Evolutionary conservation across 2,797 vertebrate genomes (phyloP), one percentile per base, ranked within the genome.

Genomic region (Leptoclinus maculatus): DNA sequence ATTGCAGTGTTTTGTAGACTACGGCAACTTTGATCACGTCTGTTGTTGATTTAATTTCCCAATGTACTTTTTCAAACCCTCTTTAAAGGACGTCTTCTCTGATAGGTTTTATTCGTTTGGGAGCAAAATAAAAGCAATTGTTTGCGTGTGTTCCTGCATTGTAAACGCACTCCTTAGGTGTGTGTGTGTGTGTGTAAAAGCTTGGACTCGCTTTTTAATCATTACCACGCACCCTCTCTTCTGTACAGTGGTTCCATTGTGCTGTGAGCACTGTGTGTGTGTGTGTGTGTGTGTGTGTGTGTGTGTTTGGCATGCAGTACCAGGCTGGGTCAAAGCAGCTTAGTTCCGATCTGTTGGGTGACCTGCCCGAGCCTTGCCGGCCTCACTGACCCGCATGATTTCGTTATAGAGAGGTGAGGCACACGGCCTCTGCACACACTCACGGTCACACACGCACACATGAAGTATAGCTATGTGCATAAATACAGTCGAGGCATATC

Each of bases 321-420:
- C 93, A 93, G 93, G 82, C 90, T 53, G 86, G 94, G 94, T 95
- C 95, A 95, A 92, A 95, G 93, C 89, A 93, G 94, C 93, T 96
- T 95, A 95, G 91, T 95, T 95, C 94, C 91, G 89, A 94, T 93
- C 93, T 87, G 92, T 80, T 93, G 94, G 89, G 70, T 92, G 94
- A 95, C 94, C 95, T 95, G 94, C 92, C 71, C 51, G 81, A 86
- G 89, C 87, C 82, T 80, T 70, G 79, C 83, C 79, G 83, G 90
- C 92, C 93, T 87, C 89, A 83, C 84, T 94, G 94, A 95, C 94
- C 94, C 92, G 75, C 83, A 79, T 95, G 94, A 95, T 96, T 94
- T 94, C 91, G 93, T 95, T 95, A 96, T 86, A 83, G 71, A 76
- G 94, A 94, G 93, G 92, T 94, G 92, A 94, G 91, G 78, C 39